Percentiles rank a stretch among this genome's conserved stretches.
Conservation (phyloP, 1,140 invertebrate species). For the Lutraria rhynchaena region DNA sequence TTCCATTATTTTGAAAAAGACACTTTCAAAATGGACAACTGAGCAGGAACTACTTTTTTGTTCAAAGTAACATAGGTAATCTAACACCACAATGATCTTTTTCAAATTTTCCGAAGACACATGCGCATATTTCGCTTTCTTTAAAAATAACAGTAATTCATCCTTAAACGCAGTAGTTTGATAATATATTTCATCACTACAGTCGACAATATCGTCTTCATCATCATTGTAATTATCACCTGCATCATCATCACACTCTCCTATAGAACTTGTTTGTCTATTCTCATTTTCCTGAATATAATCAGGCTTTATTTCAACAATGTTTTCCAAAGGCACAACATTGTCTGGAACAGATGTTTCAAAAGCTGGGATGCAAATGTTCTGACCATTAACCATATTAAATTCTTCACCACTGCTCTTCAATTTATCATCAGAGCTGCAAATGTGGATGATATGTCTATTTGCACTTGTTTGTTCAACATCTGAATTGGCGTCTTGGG, state of each 20-base stretch:
- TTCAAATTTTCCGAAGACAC: neutral
- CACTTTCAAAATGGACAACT: slow-evolving; percentile 9
- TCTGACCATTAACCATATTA: neutral
- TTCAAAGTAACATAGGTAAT: slow-evolving; percentile 27
- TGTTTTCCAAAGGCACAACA: too few species aligned
- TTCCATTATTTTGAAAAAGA: slow-evolving; percentile 53
- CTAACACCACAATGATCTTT: slow-evolving; percentile 11
- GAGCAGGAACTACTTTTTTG: neutral
- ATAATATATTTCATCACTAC: neutral
- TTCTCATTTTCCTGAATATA: too few species aligned
- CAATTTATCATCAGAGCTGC: neutral
- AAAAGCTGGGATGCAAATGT: neutral
- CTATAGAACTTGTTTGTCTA: neutral
- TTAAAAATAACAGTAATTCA: slow-evolving; percentile 13
- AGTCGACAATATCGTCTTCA: neutral
- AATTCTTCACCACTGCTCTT: neutral
- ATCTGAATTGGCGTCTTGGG: neutral
- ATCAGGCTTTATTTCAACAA: too few species aligned
- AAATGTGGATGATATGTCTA: neutral
- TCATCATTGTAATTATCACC: neutral
- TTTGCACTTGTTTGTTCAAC: neutral
- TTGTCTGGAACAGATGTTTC: too few species aligned
- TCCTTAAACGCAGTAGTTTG: slow-evolving; percentile 12
- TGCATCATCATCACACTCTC: too few species aligned
- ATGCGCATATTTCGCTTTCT: neutral